These are phyloP conservation scores for Manduca sexta DNA, from an alignment of 1,140 invertebrate genomes.

Conservation along the genomic window DNA sequence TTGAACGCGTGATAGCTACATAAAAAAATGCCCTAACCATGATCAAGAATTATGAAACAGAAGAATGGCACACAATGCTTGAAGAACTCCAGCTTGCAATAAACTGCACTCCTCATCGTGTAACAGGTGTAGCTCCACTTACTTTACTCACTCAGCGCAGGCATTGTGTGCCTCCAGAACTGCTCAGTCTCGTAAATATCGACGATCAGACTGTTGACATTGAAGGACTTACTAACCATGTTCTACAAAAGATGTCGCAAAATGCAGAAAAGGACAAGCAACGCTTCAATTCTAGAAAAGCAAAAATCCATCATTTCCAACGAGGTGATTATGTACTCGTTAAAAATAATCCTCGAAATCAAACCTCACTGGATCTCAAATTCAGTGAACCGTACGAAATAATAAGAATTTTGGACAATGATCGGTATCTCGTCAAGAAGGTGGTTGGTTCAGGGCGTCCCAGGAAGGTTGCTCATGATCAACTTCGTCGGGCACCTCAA, in stretches of 20 bases:
- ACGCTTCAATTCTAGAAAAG: conserved; percentile 20
- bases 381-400: conserved; percentile 29
- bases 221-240: conserved; percentile 16
- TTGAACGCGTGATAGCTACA: conserved; percentile 21
- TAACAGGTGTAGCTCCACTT: conserved; percentile 21
- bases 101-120: conserved; percentile 22
- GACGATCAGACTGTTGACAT: conserved; percentile 17
- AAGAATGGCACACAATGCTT: conserved; percentile 21
- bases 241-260: conserved; percentile 17
- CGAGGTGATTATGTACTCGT: conserved; percentile 30
- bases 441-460: conserved; percentile 8
- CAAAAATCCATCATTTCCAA: conserved; percentile 20
- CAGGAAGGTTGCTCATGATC: conserved; percentile 3
- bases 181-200: conserved; percentile 23
- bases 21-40: conserved; percentile 27
- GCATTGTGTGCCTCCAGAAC: conserved; percentile 21
- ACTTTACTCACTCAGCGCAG: conserved; percentile 18
- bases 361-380: conserved; percentile 28
- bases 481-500: neutral
- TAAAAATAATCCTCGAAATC: conserved; percentile 33
- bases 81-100: conserved; percentile 26
- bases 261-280: conserved; percentile 15
- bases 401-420: conserved; percentile 23
- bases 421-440: conserved; percentile 25
- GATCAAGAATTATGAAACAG: conserved; percentile 27